These are phyloP conservation scores for Procambarus virginalis DNA, from an alignment of 1,140 invertebrate species.

Conservation along the genomic window DNA sequence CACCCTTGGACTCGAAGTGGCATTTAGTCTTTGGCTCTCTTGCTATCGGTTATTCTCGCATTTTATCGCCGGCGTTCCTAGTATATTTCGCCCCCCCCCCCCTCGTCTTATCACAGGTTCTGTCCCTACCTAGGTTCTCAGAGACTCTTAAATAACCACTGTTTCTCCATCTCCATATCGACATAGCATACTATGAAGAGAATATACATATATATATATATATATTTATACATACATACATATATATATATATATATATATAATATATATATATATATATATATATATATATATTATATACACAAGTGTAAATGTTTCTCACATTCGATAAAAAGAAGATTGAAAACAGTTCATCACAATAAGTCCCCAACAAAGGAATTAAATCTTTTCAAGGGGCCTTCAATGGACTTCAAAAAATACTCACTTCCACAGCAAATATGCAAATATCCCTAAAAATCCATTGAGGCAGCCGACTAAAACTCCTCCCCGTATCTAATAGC, in stretches of 20 bases:
- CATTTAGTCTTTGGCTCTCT: constrained; percentile 69
- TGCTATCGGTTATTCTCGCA: constrained; percentile 53
- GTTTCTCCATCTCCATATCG: background rate
- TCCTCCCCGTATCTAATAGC: constrained; percentile 63
- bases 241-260: constrained; percentile 7
- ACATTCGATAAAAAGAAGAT: background rate
- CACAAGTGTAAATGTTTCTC: background rate
- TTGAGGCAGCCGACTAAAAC: constrained; percentile 47
- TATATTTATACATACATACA: background rate
- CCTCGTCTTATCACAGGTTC: constrained; percentile 47
- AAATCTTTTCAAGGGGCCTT: background rate
- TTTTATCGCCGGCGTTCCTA: constrained; percentile 61
- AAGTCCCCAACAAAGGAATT: background rate
- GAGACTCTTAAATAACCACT: constrained; percentile 25
- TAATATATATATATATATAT: background rate
- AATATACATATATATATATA: no score
- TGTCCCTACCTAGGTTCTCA: constrained; percentile 25
- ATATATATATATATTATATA: no score
- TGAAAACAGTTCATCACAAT: background rate
- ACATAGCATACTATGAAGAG: background rate
- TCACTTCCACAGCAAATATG: constrained; percentile 43
- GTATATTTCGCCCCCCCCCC: constrained; percentile 36
- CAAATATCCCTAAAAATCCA: constrained; percentile 52
- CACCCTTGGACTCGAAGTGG: constrained; percentile 68
- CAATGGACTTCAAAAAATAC: constrained; percentile 13